phyloP scores from a whole-genome alignment of 2,797 vertebrate genomes.

The Chiloscyllium punctatum region DNA sequence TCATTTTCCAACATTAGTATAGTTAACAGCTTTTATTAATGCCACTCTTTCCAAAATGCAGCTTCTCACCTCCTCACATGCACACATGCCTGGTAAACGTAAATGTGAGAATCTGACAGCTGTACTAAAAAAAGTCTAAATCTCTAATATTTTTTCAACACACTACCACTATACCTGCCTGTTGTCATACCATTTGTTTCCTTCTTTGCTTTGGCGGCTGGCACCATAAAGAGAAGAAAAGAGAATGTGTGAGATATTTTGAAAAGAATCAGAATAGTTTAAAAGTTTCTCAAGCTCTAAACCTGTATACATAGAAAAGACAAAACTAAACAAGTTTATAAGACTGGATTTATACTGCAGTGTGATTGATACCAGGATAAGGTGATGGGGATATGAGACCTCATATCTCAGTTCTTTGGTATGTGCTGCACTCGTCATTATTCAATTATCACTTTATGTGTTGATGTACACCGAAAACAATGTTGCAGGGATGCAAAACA shows the following conservation, averaged over 20 bases:
- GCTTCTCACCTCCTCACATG: neutral
- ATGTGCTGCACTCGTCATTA: no score
- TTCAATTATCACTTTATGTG: neutral
- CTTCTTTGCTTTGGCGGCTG: constrained; percentile 16
- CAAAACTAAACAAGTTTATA: neutral
- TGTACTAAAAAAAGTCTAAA: neutral
- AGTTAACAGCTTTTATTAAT: neutral
- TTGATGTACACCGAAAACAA: neutral
- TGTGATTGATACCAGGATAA: neutral
- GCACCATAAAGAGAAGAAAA: constrained; percentile 20
- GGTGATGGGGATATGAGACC: no score
- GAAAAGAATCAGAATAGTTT: neutral
- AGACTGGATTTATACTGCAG: neutral
- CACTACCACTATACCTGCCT: constrained; percentile 1
- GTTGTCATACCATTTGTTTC: neutral
- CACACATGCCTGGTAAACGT: neutral
- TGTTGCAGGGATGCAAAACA: neutral
- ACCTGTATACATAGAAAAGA: neutral
- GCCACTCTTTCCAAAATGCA: neutral
- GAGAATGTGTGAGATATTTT: constrained; percentile 25
- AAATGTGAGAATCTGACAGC: neutral
- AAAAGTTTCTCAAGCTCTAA: neutral
- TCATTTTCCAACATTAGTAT: neutral
- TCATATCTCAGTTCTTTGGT: neutral
- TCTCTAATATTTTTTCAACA: neutral